Base-by-base conservation (phyloP, 2,888 invertebrate genomes). In the Lasioglossum figueresi region DNA sequence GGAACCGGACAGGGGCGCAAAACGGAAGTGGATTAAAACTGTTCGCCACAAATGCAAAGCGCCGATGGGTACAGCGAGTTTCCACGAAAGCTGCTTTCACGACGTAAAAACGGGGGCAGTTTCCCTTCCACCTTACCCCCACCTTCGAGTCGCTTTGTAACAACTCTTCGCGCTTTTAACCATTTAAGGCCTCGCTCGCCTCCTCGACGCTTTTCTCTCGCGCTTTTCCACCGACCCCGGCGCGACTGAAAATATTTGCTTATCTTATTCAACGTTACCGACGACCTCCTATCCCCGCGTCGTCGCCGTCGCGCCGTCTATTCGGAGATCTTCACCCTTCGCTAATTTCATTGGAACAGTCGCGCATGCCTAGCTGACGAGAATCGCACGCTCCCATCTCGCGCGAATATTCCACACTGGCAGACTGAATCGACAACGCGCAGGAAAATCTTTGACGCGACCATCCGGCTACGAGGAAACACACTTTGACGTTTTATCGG, bases 31-130 rank as follows among this genome's bases (percentile, higher is more conserved):
- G 68, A 63, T 68, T 68, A 68, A 68, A 37, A 68, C 34, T 37
- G 68, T 37, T 68, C 66, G 63, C 63, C 63, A 4, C 63, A 63
- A 63, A 63, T 63, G 63, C 37, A 68, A 68, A 68, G 66, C 34
- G 66, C 66, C 34, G 37, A 37, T 63, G 31, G 31, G 31, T 63
- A 63, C 37, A 68, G 40, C 12, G 68, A 68, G 68, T 68, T 68
- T 68, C 37, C n/a, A 4, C 37, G 40, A 37, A 37, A 68, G 68
- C 68, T 68, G 68, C 37, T 40, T 68, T 68, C 68, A 68, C 37
- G 23, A 40, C 23, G 68, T n/a, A 68, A 37, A 68, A 68, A 66
- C 27, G 16, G 63, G 27, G 16, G 14, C 63, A n/a, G 63, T 63
- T 31, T n/a, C 63, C 27, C 31, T 14, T 63, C 63, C 27, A 16